A percentile compares a stretch with the other conserved stretches of the same genome.
Evolutionary conservation across 2,113 vertebrate species (phyloP).

Genomic region (Oncorhynchus nerka): DNA sequence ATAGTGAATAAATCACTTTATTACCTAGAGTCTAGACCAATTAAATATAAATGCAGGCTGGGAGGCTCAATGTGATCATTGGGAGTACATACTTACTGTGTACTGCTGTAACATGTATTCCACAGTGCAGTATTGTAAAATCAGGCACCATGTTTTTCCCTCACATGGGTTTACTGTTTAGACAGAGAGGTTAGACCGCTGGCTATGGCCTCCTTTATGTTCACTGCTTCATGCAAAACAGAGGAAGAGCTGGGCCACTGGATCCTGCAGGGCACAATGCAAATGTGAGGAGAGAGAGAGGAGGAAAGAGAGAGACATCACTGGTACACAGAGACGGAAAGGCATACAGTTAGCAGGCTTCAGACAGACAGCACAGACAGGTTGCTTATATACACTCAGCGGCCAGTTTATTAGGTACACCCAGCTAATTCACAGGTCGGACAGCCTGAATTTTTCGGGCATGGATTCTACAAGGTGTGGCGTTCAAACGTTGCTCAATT

Average conservation of each 20-base stretch:
- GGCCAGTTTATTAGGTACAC: no score
- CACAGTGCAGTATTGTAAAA: background rate
- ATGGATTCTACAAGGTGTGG: no score
- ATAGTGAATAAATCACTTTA: no score
- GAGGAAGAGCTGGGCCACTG: constrained; percentile 18
- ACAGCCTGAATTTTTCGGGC: no score
- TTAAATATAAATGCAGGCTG: background rate
- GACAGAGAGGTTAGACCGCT: constrained; percentile 20
- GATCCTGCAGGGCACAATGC: constrained; percentile 28
- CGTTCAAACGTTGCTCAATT: no score
- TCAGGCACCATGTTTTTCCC: constrained; percentile 16
- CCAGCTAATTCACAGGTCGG: no score
- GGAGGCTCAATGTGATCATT: no score
- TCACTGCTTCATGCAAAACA: constrained; percentile 27
- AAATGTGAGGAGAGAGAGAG: constrained; percentile 28
- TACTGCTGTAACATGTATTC: background rate
- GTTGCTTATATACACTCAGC: constrained; percentile 22
- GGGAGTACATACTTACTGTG: background rate
- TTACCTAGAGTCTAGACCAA: no score
- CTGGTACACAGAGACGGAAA: constrained; percentile 12
- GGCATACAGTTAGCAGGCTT: background rate
- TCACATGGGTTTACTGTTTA: constrained; percentile 15
- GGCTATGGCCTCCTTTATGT: constrained; percentile 35
- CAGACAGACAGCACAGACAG: background rate
- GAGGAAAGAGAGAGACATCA: background rate